A percentile compares a stretch with the other conserved stretches of the same genome.
Conservation (phyloP, 2,888 invertebrate species). For the Ischnura elegans region DNA sequence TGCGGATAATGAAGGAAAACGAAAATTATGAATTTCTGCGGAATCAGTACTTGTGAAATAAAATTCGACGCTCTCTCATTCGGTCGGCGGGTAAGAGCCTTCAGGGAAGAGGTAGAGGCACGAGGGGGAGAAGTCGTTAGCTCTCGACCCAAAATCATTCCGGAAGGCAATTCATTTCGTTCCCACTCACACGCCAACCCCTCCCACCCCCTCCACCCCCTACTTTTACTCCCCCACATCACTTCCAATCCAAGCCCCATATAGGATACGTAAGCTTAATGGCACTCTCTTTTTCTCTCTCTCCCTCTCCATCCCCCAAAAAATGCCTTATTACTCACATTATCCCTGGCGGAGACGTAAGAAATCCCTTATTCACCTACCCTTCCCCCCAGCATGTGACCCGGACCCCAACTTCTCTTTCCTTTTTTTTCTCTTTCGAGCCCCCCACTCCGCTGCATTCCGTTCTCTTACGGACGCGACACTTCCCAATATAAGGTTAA, state of each 20-base stretch:
- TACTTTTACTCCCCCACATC: background rate
- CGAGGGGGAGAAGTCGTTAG: background rate
- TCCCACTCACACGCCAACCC: background rate
- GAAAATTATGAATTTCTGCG: background rate
- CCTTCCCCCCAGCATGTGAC: background rate
- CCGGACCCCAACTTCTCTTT: background rate
- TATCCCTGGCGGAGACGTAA: slow-evolving; percentile 63
- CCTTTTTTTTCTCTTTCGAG: background rate
- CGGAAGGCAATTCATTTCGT: slow-evolving; percentile 46
- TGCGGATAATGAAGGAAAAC: background rate
- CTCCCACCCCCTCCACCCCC: background rate
- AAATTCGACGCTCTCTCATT: background rate
- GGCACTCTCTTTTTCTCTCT: slow-evolving; percentile 56
- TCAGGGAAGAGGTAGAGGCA: background rate
- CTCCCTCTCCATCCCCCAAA: slow-evolving; percentile 48
- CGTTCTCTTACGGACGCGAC: background rate
- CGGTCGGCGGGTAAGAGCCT: background rate
- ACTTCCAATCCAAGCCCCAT: slow-evolving; percentile 32
- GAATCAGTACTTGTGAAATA: background rate
- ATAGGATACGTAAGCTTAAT: slow-evolving; percentile 57
- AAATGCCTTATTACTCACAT: slow-evolving; percentile 66
- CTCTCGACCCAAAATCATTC: slow-evolving; percentile 46
- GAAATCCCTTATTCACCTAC: slow-evolving; percentile 27
- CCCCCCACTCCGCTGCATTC: background rate
- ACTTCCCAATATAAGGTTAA: no score